Base-by-base conservation (phyloP, 2,888 invertebrate genomes). In the Epirrita christyi region DNA sequence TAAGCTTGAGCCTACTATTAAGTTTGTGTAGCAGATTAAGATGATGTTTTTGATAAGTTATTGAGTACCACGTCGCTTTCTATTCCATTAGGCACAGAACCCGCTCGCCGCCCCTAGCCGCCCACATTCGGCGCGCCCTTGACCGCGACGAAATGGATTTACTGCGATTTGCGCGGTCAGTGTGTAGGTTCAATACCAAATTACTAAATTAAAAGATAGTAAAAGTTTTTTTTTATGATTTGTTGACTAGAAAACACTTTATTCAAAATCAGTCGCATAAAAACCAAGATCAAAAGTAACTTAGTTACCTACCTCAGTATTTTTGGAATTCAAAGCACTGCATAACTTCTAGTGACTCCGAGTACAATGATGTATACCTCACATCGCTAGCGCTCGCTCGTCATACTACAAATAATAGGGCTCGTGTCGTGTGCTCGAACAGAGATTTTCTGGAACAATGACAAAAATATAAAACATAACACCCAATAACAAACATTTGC, bases 181-280 rank as follows among this genome's bases (percentile, higher is more conserved):
- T 40, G 6, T 6, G 42, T 14, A 27, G n/a, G 21, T 6, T 13
- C 13, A 27, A 27, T 50, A 27, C 10, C n/a, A 21, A 41, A 27
- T 27, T 50, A 42, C 21, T 50, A 34, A 44, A 36, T 43, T 13
- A 36, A 34, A 11, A 41, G 49, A n/a, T 21, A 41, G 27, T 13
- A 36, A 1, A 10, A 28, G 38, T 21, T 41, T 36, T 13, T 34
- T 21, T 21, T 21, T 21, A 21, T 21, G 21, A 21, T 21, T 21
- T 21, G 4, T 21, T 4, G 48, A 55, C 55, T 55, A 55, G 55
- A 48, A 44, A 52, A 32, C 36, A 27, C 6, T 54, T 54, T 54
- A 54, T 54, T 54, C 21, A 4, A 21, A 4, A 21, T 21, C 2
- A 2, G 21, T 21, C 21, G 2, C 21, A 21, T 21, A 21, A 21